Base-by-base conservation (phyloP, 2,113 vertebrate species). In the Choloepus hoffmanni region DNA sequence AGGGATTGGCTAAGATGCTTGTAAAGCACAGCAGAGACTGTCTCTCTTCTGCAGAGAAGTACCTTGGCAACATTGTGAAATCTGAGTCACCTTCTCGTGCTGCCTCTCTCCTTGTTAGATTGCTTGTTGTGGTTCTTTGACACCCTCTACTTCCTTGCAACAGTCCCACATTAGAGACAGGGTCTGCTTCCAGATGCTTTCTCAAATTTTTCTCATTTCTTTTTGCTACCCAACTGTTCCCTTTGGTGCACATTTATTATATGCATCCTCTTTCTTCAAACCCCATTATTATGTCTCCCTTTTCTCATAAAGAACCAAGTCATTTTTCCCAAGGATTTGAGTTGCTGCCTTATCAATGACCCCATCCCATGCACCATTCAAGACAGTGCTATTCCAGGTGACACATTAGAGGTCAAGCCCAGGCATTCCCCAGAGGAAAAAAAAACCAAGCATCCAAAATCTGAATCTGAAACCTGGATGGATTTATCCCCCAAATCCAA, bases 1-100 rank as follows among this genome's bases (percentile, higher is more conserved):
- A 84, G 9, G 21, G 24, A 82, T 90, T 84, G 63, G 16, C 45
- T 85, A 30, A 73, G 33, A 82, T 58, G 18, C 40, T 93, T 50
- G 8, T 86, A 79, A 81, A 63, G 40, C 55, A 70, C 5, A 79
- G 67, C 13, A 82, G 36, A 82, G 28, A 83, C 73, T 89, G 4
- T 79, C 14, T 90, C 43, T 89, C 89, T 93, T 36, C 36, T 36
- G 36, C 23, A 96, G 74, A 89, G 26, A 70, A 0, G 1, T 67
- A 55, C 15, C 18, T 95, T 92, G 77, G 81, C 36, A 90, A 67
- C 33, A 88, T 63, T 96, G 87, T 82, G 76, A 85, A 73, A 81
- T 87, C 5, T 36, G 16, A 87, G 36, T 92, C 53, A 33, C 19
- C 45, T 95, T 58, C 24, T 73, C 77, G 73, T 88, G 50, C 30